A percentile compares a stretch with the other conserved stretches of the same genome.
These are phyloP conservation scores for Anolis carolinensis DNA, from an alignment of 2,113 vertebrate species.

Conservation along the genomic window DNA sequence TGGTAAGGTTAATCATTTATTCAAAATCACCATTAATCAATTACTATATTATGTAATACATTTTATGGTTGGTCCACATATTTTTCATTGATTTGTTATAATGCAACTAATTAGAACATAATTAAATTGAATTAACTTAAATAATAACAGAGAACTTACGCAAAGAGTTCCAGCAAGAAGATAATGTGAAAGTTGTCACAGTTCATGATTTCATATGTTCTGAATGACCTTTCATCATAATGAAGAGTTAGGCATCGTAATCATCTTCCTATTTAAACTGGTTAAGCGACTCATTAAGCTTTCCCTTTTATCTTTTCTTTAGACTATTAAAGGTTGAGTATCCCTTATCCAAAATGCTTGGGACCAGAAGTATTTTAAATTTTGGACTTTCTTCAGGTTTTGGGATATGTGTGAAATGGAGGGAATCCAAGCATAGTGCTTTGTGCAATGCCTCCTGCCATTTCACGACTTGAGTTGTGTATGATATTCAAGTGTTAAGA, in stretches of 20 bases:
- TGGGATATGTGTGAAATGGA: too few species aligned
- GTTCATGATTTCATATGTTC: neutral
- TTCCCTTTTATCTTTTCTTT: neutral
- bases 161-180: constrained; percentile 20
- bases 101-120: constrained; percentile 31
- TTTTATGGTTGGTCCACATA: neutral
- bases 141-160: constrained; percentile 31
- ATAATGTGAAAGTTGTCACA: neutral
- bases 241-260: neutral
- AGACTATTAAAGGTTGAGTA: neutral
- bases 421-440: too few species aligned
- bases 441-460: too few species aligned
- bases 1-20: neutral
- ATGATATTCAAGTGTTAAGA: too few species aligned
- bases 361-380: too few species aligned
- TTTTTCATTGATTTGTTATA: constrained; percentile 46
- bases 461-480: too few species aligned
- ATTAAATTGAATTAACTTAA: constrained; percentile 32
- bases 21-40: neutral
- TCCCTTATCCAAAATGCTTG: too few species aligned
- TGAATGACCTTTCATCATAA: constrained; percentile 9
- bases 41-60: constrained; percentile 4
- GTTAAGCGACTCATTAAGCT: constrained; percentile 15
- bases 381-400: too few species aligned
- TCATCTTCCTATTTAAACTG: neutral